Percentiles rank a stretch among this genome's conserved stretches.
These are phyloP conservation scores for Gobio occitaniae DNA, from an alignment of 2,797 vertebrate genomes.

Conservation along the genomic window DNA sequence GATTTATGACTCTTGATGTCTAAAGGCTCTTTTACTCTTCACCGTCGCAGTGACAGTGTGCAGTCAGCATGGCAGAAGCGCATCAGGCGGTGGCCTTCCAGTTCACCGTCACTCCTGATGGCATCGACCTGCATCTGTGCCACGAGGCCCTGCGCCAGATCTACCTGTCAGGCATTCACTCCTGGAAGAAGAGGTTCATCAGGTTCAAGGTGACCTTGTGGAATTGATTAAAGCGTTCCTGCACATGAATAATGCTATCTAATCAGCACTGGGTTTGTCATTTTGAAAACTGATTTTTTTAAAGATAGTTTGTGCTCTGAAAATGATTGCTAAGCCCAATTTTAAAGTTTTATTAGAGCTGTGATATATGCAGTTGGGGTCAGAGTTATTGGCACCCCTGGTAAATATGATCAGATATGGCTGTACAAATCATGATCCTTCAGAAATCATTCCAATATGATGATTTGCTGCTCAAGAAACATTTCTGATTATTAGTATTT, in stretches of 20 bases:
- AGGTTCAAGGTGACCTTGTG: conserved; percentile 76
- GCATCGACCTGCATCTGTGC: conserved; percentile 79
- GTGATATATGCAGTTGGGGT: background rate
- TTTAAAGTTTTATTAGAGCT: background rate
- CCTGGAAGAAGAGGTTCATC: conserved; percentile 81
- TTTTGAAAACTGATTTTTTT: background rate
- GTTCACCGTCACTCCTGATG: conserved; percentile 83
- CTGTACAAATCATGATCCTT: too few species aligned
- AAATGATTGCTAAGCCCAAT: background rate
- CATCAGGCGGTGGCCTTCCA: conserved; percentile 86
- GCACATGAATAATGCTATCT: background rate
- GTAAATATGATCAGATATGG: too few species aligned
- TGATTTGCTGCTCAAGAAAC: too few species aligned
- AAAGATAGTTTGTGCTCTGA: background rate
- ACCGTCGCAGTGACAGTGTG: conserved; percentile 95
- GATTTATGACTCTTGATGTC: background rate
- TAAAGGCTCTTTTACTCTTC: background rate
- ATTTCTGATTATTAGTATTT: too few species aligned
- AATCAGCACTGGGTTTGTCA: background rate
- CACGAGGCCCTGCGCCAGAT: conserved; percentile 83
- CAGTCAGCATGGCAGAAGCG: conserved; percentile 86
- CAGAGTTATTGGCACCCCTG: too few species aligned
- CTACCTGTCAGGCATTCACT: conserved; percentile 82
- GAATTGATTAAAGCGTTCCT: background rate
- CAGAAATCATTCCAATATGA: too few species aligned